Percentiles rank a stretch among this genome's conserved stretches.
phyloP scores from a whole-genome alignment of 2,113 vertebrate species.

The Apodemus speciosus region DNA sequence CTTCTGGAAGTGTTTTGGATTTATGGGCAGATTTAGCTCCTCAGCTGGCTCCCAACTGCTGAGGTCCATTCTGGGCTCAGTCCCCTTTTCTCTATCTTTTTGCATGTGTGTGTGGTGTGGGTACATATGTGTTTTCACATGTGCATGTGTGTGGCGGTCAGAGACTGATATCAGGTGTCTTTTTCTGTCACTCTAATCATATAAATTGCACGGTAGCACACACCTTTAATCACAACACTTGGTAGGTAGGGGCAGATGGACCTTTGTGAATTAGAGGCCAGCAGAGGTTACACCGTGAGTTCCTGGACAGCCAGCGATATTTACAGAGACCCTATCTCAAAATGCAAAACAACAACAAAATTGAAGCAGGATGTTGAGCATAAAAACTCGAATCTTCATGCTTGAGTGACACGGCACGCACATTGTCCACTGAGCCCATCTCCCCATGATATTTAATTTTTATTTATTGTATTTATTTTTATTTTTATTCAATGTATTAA shows the following conservation, averaged over 20 bases:
- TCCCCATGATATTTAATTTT: not conserved
- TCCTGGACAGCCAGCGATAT: not conserved
- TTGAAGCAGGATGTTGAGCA: not conserved
- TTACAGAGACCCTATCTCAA: not conserved
- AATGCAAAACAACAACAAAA: not conserved
- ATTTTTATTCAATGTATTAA: not conserved
- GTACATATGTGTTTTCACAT: not conserved
- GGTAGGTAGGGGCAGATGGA: not conserved
- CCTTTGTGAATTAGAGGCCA: not conserved
- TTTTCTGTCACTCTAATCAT: not conserved
- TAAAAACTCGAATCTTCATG: not conserved
- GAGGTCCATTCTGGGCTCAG: not conserved
- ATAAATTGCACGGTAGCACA: not conserved
- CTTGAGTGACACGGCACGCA: not conserved
- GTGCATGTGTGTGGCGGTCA: not conserved
- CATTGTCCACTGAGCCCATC: not conserved
- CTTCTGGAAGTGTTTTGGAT: not conserved
- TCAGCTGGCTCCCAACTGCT: not conserved
- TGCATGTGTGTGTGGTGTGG: not conserved
- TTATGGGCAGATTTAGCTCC: not conserved
- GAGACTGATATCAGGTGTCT: not conserved
- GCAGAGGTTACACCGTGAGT: not conserved
- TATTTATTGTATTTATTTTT: not conserved
- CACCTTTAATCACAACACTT: not conserved
- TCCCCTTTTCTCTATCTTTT: not conserved